Percentiles rank a stretch among this genome's conserved stretches.
Evolutionary conservation across 2,797 vertebrate species (phyloP).

Genomic region (Mormyrus proboscirostris): DNA sequence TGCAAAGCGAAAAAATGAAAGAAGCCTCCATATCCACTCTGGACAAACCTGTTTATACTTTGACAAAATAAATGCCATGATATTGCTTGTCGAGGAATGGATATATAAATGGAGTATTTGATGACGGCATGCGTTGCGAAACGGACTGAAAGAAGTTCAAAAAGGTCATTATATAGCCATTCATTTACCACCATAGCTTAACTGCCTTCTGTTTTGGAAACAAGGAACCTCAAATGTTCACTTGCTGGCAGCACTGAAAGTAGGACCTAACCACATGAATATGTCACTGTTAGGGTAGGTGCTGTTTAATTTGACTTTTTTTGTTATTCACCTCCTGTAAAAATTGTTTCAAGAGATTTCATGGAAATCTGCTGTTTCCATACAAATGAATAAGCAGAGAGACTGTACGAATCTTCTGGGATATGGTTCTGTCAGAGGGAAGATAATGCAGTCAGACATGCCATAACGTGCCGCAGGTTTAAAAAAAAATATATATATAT

Average conservation of each 20-base stretch:
- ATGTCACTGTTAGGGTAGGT: not conserved
- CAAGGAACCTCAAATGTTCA: not conserved
- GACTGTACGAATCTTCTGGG: slow-evolving; percentile 13
- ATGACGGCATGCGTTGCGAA: not conserved
- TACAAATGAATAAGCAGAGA: not conserved
- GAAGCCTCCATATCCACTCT: not conserved
- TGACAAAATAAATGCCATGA: not conserved
- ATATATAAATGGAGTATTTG: not conserved
- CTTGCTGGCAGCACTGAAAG: not conserved
- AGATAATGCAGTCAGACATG: slow-evolving; percentile 26
- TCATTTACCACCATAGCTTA: not conserved
- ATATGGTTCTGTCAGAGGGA: slow-evolving; percentile 12
- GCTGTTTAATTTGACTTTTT: not conserved
- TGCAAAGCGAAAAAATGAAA: not conserved
- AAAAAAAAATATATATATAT: not conserved
- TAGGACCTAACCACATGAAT: not conserved
- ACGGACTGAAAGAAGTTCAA: not conserved
- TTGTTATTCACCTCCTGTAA: not conserved
- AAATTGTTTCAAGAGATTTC: not conserved
- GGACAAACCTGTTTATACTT: not conserved
- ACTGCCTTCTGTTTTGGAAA: slow-evolving; percentile 5
- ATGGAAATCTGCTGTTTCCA: slow-evolving; percentile 11
- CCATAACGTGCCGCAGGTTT: slow-evolving; percentile 22
- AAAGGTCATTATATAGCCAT: not conserved
- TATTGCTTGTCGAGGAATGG: not conserved